Evolutionary conservation across 1,140 invertebrate genomes (phyloP).

Genomic region (Pentalonia nigronervosa): DNA sequence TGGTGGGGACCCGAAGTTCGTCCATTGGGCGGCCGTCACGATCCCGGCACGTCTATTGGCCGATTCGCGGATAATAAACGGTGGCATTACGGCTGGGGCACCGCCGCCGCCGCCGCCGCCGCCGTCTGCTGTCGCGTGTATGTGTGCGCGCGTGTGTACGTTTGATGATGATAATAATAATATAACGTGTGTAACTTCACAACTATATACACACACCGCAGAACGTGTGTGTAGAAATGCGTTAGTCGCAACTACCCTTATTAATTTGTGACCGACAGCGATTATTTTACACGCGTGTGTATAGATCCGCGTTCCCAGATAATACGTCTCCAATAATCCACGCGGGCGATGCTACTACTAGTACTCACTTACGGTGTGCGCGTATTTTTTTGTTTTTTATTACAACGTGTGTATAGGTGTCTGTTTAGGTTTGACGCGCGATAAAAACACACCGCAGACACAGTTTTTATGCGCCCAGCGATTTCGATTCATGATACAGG

Average conservation of each 20-base stretch:
- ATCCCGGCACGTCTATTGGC: conserved; percentile 46
- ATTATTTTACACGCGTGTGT: background rate
- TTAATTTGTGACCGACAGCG: background rate
- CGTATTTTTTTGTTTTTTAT: background rate
- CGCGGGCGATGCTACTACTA: background rate
- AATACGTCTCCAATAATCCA: background rate
- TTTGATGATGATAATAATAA: background rate
- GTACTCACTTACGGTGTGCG: background rate
- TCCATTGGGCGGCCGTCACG: conserved; percentile 38
- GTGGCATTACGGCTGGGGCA: background rate
- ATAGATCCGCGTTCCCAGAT: background rate
- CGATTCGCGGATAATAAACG: conserved; percentile 21
- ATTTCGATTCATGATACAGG: background rate
- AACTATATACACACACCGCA: background rate
- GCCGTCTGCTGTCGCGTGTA: background rate
- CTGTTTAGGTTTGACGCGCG: no score
- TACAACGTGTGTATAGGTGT: no score
- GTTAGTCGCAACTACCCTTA: background rate
- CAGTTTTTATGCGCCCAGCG: background rate
- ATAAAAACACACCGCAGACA: background rate
- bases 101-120: background rate
- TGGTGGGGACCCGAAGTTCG: conserved; percentile 33
- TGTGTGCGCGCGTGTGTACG: background rate
- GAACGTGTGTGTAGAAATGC: background rate
- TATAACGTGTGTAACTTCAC: background rate